Conservation (phyloP, 2,113 vertebrate genomes). For the Melanotaenia duboulayi region DNA sequence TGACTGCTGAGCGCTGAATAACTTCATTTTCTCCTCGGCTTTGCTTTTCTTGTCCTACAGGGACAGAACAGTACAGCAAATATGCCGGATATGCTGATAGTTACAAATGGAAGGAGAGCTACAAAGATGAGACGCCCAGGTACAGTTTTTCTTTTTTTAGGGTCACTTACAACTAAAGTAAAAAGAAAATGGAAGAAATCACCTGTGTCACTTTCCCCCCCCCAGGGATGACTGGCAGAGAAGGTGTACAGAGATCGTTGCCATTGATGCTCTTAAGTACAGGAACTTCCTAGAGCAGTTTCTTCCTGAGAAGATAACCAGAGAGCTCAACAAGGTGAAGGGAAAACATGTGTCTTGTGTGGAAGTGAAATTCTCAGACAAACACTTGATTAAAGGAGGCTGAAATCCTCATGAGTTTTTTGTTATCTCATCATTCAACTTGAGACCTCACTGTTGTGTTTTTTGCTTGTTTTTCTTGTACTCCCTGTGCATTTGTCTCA, state of each 20-base stretch:
- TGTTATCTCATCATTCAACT: neutral
- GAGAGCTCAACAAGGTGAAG: slow-evolving; percentile 96
- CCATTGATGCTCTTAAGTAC: slow-evolving; percentile 94
- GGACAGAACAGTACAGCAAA: slow-evolving; percentile 95
- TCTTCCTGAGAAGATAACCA: slow-evolving; percentile 90
- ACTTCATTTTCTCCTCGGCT: slow-evolving; percentile 1
- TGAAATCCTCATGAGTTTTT: neutral
- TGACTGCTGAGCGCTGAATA: slow-evolving; percentile 46
- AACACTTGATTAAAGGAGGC: neutral
- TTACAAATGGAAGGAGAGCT: slow-evolving; percentile 83
- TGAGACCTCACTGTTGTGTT: slow-evolving; percentile 2
- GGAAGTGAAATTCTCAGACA: neutral
- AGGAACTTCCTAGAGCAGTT: slow-evolving; percentile 93
- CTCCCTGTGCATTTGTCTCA: slow-evolving; percentile 64
- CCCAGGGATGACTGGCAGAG: slow-evolving; percentile 94
- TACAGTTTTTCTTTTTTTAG: slow-evolving; percentile 27
- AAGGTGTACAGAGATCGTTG: slow-evolving; percentile 93
- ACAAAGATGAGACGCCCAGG: slow-evolving; percentile 74
- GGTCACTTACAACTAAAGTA: neutral
- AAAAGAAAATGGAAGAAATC: neutral
- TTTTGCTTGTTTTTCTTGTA: neutral
- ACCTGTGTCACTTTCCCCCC: neutral
- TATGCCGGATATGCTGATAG: slow-evolving; percentile 96
- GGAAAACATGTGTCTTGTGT: neutral
- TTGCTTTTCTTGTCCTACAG: slow-evolving; percentile 70